Base-by-base conservation (phyloP, 1,140 invertebrate species). In the Spodoptera litura region DNA sequence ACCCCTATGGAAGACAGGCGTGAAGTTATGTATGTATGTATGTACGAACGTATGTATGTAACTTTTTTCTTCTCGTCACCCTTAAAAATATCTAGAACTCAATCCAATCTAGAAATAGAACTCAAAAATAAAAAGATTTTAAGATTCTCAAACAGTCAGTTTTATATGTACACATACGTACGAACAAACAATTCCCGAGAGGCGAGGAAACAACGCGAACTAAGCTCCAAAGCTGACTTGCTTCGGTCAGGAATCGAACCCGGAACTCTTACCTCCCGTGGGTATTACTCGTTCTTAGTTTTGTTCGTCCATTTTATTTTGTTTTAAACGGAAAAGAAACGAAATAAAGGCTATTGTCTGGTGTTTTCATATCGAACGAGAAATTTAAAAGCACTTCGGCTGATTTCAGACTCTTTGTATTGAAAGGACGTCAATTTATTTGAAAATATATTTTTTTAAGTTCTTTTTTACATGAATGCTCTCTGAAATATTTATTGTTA, bases 201-300 rank as follows among this genome's bases (percentile, higher is more conserved):
- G 74, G 11, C 51, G 51, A 20, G 51, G 74, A 77, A 77, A 77
- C 74, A 77, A 66, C 74, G 74, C 51, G 59, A 66, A 68, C 64
- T 78, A 78, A 78, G 76, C 66, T 53, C 76, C 64, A 51, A 61
- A 51, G 76, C 76, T 70, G 58, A 64, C 74, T 77, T 31, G 76
- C 59, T 55, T 78, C 76, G 76, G 76, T 78, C 76, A 78, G 64
- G 76, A 78, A 78, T 78, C 76, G 76, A 78, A 78, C 76, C 76
- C 64, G 64, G 76, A 78, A 70, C 76, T 70, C 64, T 62, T 68
- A 66, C 74, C 27, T 77, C 74, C 74, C 74, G n/a, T 12, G 74
- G 74, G 74, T n/a, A 77, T 77, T 77, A 66, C 35, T 58, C 58
- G 59, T 44, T 62, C 38, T 58, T 51, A 51, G 64, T 62, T 75